Evolutionary conservation across 2,888 invertebrate genomes (phyloP), one percentile per base, ranked within the genome.

Genomic region (Megastigmus dorsalis): DNA sequence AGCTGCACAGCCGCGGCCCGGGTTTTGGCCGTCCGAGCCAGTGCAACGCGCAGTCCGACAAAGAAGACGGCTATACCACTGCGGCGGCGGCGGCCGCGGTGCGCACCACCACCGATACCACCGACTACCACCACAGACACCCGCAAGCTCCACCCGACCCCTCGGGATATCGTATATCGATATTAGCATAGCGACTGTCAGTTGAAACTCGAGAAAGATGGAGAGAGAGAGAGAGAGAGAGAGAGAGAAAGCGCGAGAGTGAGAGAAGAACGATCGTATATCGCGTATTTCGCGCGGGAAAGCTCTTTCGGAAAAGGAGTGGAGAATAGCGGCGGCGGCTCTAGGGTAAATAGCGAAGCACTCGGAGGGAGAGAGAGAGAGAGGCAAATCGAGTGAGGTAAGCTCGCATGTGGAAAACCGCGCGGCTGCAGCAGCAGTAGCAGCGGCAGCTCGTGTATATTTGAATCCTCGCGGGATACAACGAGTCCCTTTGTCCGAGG

Each of bases 111-210:
- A 36, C 55, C 9, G 15, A 33, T 38, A 9, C 13, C 13, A 2
- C 2, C 38, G 33, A 18, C 55, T 33, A 10, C n/a, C 15, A n/a
- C 15, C 20, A 50, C 28, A 13, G 28, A 26, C 2, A 38, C 38
- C 7, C 13, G 38, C 38, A 10, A 38, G 5, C 5, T 2, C 38
- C 2, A 13, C 38, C 13, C 38, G n/a, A n/a, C n/a, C n/a, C n/a
- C 15, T 52, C 20, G 52, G 28, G n/a, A 18, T 63, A 66, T 66
- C 66, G 66, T 15, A 5, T 66, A 30, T 54, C 28, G 66, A 28
- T 57, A 68, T 68, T 68, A 68, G 57, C 57, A 48, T 57, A 57
- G 48, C 48, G 48, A 57, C 36, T 55, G 43, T 23, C 43, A n/a
- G 15, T 23, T 33, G 63, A 63, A 63, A 63, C 50, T 36, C 26